A percentile compares a stretch with the other conserved stretches of the same genome.
Conservation (phyloP, 2,113 vertebrate species). For the Hydrolagus affinis region DNA sequence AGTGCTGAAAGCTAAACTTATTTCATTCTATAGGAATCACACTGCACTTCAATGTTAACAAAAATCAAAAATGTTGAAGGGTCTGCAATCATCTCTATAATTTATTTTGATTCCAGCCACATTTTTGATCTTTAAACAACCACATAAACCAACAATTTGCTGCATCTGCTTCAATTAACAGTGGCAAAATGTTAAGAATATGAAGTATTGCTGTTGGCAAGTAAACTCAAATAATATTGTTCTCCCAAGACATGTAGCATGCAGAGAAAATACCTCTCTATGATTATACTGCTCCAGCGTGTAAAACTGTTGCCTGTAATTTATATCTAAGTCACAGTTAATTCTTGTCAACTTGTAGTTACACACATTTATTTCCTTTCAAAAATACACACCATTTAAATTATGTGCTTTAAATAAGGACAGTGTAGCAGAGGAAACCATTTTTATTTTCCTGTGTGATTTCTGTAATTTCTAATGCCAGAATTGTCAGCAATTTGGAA, state of each 20-base stretch:
- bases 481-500: not conserved
- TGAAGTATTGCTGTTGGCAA: not conserved
- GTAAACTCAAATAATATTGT: slow-evolving; percentile 9
- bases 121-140: not conserved
- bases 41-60: not conserved
- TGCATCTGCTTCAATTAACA: not conserved
- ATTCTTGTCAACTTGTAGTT: slow-evolving; percentile 30
- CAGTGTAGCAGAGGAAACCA: not conserved
- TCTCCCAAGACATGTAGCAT: slow-evolving; percentile 9
- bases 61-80: not conserved
- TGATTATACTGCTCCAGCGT: slow-evolving; percentile 18
- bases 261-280: slow-evolving; percentile 18
- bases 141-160: not conserved
- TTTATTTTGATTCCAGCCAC: not conserved
- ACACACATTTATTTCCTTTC: slow-evolving; percentile 27
- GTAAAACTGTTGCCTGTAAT: not conserved
- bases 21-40: not conserved
- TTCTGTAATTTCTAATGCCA: slow-evolving; percentile 11
- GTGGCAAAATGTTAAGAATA: not conserved
- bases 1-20: not conserved
- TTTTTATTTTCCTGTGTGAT: slow-evolving; percentile 21
- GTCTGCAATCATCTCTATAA: not conserved
- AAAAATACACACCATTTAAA: slow-evolving; percentile 6
- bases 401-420: slow-evolving; percentile 4
- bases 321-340: slow-evolving; percentile 22